These are phyloP conservation scores for Mythimna albipuncta DNA, from an alignment of 2,888 invertebrate genomes.

Conservation along the genomic window DNA sequence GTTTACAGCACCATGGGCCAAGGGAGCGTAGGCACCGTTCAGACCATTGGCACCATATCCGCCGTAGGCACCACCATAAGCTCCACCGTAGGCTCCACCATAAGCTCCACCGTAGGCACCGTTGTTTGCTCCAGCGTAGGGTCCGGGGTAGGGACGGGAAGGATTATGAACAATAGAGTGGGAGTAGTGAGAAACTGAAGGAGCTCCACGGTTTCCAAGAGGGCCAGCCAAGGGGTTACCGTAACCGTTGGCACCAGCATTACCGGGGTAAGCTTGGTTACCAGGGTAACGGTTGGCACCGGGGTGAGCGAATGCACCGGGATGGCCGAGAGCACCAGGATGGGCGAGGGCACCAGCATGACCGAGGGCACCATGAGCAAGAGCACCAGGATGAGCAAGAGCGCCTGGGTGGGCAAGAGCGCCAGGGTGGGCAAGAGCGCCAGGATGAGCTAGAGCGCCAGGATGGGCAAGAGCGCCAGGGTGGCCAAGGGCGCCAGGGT, in stretches of 20 bases:
- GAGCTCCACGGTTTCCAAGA: slow-evolving; percentile 56
- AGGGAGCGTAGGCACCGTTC: slow-evolving; percentile 51
- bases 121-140: slow-evolving; percentile 56
- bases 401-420: slow-evolving; percentile 23
- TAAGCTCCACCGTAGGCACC: slow-evolving; percentile 47
- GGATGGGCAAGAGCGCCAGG: slow-evolving; percentile 13
- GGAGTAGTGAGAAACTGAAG: slow-evolving; percentile 63
- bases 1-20: slow-evolving; percentile 41
- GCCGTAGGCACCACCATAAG: slow-evolving; percentile 48
- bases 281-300: slow-evolving; percentile 24
- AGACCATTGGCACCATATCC: slow-evolving; percentile 42
- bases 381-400: slow-evolving; percentile 12
- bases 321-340: slow-evolving; percentile 10
- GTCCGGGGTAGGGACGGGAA: slow-evolving; percentile 60
- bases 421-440: slow-evolving; percentile 15
- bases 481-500: slow-evolving; percentile 28
- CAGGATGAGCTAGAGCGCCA: slow-evolving; percentile 13
- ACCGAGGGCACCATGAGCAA: slow-evolving; percentile 17
- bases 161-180: slow-evolving; percentile 63
- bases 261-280: slow-evolving; percentile 32
- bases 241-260: slow-evolving; percentile 43
- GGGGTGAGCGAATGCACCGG: slow-evolving; percentile 21
- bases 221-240: slow-evolving; percentile 48
- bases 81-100: slow-evolving; percentile 36
- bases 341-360: slow-evolving; percentile 15